Evolutionary conservation across 1,140 invertebrate genomes (phyloP), one percentile per base, ranked within the genome.

Genomic region (Drosophila tsacasi): DNA sequence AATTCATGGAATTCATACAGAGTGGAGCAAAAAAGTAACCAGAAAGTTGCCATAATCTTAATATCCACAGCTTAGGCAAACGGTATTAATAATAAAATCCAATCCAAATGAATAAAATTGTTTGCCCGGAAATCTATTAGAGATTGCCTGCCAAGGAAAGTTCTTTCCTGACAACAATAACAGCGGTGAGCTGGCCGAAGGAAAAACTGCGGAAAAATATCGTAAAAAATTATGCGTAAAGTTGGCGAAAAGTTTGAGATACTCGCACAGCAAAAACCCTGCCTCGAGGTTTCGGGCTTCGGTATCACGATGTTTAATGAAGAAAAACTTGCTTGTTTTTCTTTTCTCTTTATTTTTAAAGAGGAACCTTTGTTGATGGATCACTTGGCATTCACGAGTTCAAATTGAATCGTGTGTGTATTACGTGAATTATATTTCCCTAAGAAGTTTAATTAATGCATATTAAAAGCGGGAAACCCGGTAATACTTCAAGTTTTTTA

Each of bases 191-290:
- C 10, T 19, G 50, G 25, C 6, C 32, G 9, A 17, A 49, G 73
- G 21, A 60, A 59, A 61, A 55, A 54, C 64, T 61, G 63, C 55
- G 40, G 63, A 61, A 78, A 68, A 78, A 78, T 71, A 78, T 78
- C 76, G 58, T 71, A 71, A 78, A 78, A 78, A 71, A 78, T 78
- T 78, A 71, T 78, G 65, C 76, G 50, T 63, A 78, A 78, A 78
- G 44, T 78, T 78, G 44, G 74, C 13, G 17, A 71, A 76, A 77
- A 67, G 35, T 78, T 77, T 57, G 27, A 59, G n/a, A 67, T 57
- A 59, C 72, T 58, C 58, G 27, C 40, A 35, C 27, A 60, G 35
- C 8, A 17, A 60, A 73, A 73, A 73, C n/a, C 73, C 73, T 73
- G 10, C 54, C 15, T 42, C 49, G 46, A 72, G 67, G 35, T 50